Percentiles rank a stretch among this genome's conserved stretches.
Conservation (phyloP, 2,797 vertebrate genomes). For the Siniperca undulata region DNA sequence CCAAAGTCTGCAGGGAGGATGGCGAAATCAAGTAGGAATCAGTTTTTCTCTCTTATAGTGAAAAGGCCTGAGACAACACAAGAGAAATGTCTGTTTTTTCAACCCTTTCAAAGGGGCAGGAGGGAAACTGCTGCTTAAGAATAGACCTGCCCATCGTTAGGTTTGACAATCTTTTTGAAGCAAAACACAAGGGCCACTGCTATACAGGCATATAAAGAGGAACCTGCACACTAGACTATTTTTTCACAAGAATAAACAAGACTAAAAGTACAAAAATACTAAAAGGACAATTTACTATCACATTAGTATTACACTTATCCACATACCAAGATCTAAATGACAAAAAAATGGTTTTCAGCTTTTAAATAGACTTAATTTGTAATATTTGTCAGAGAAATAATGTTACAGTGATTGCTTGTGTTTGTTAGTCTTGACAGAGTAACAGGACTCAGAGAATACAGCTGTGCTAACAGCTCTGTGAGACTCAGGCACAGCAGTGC, state of each 20-base stretch:
- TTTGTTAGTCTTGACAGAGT: neutral
- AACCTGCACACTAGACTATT: neutral
- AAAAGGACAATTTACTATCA: neutral
- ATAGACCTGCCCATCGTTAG: neutral
- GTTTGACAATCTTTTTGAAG: constrained; percentile 23
- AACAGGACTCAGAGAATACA: neutral
- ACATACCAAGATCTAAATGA: neutral
- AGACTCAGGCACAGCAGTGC: neutral
- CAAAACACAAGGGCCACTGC: constrained; percentile 5
- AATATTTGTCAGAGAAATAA: neutral
- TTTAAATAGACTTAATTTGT: neutral
- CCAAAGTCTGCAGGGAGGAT: constrained; percentile 27
- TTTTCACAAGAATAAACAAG: neutral
- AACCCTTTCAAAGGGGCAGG: neutral
- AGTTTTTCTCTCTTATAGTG: constrained; percentile 24
- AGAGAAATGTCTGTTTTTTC: constrained; percentile 7
- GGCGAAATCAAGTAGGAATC: constrained; percentile 38
- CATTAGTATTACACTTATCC: neutral
- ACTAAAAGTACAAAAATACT: neutral
- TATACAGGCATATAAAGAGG: constrained; percentile 1
- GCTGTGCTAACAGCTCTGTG: neutral
- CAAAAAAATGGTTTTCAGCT: neutral
- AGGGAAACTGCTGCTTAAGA: constrained; percentile 34
- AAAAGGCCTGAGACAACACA: constrained; percentile 29
- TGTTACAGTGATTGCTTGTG: neutral